These are phyloP conservation scores for Gadopsis bispinosus DNA, from an alignment of 2,797 vertebrate genomes.

Conservation along the genomic window DNA sequence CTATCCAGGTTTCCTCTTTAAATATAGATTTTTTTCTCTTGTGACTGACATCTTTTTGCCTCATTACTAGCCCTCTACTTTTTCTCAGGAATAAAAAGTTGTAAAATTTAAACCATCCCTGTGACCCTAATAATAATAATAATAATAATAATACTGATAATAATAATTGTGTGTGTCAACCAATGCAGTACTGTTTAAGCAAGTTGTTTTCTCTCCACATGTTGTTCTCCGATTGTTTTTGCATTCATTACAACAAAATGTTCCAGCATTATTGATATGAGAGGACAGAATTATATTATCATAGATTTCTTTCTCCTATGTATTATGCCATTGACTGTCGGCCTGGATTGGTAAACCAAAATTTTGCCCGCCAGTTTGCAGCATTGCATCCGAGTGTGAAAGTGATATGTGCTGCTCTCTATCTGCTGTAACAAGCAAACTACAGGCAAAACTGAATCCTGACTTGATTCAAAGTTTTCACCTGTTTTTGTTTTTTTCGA, in stretches of 20 bases:
- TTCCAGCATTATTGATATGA: not conserved
- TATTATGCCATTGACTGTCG: not conserved
- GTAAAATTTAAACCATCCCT: not conserved
- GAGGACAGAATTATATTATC: not conserved
- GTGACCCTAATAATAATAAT: not conserved
- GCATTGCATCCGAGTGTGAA: not conserved
- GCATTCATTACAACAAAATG: not conserved
- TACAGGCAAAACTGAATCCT: not conserved
- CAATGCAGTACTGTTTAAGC: not conserved
- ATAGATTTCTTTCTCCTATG: not conserved
- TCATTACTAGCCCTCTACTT: not conserved
- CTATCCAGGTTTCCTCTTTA: not conserved
- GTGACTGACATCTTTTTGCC: not conserved
- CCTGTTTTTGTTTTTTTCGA: not conserved
- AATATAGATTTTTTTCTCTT: not conserved
- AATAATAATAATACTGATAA: not conserved
- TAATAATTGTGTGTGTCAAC: not conserved
- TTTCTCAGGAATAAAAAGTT: not conserved
- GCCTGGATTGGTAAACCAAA: not conserved
- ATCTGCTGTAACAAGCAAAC: conserved; percentile 7
- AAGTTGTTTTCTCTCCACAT: not conserved
- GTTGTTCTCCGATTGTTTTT: not conserved
- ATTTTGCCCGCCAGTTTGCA: not conserved
- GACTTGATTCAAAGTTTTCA: conserved; percentile 12
- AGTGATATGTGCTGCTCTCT: not conserved